Evolutionary conservation across 2,888 invertebrate species (phyloP).

Genomic region (Deilephila elpenor): DNA sequence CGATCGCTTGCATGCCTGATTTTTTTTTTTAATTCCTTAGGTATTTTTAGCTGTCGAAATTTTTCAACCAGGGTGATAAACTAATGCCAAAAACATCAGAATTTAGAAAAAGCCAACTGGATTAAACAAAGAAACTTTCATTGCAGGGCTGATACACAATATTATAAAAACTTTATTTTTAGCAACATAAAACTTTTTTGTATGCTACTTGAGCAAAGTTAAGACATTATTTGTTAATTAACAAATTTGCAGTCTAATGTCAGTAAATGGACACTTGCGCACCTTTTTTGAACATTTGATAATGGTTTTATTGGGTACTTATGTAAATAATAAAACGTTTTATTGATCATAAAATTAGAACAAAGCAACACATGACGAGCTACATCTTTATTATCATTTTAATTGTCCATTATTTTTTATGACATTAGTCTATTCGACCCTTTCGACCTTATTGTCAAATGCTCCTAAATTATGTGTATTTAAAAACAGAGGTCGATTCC

Average conservation of each 20-base stretch:
- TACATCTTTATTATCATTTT: not conserved
- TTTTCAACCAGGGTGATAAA: too few relatives aligned
- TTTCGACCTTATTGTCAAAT: conserved; percentile 22
- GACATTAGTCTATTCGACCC: conserved; percentile 7
- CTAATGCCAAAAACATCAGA: too few relatives aligned
- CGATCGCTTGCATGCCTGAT: too few relatives aligned
- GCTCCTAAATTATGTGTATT: not conserved
- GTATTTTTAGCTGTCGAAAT: too few relatives aligned
- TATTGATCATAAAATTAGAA: not conserved
- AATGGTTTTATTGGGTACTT: not conserved
- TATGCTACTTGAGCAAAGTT: too few relatives aligned
- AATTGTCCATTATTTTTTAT: not conserved
- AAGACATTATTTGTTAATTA: not conserved
- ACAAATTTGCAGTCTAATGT: not conserved
- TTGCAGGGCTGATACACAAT: too few relatives aligned
- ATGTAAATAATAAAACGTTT: not conserved
- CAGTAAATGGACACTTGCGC: not conserved
- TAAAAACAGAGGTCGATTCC: not conserved
- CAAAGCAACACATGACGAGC: not conserved
- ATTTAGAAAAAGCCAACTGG: too few relatives aligned
- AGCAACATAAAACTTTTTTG: too few relatives aligned
- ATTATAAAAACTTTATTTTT: too few relatives aligned
- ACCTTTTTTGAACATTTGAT: conserved; percentile 1
- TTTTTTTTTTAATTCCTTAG: too few relatives aligned
- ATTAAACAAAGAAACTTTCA: too few relatives aligned